Evolutionary conservation across 2,888 invertebrate genomes (phyloP).

Genomic region (Sarcophaga variegata): DNA sequence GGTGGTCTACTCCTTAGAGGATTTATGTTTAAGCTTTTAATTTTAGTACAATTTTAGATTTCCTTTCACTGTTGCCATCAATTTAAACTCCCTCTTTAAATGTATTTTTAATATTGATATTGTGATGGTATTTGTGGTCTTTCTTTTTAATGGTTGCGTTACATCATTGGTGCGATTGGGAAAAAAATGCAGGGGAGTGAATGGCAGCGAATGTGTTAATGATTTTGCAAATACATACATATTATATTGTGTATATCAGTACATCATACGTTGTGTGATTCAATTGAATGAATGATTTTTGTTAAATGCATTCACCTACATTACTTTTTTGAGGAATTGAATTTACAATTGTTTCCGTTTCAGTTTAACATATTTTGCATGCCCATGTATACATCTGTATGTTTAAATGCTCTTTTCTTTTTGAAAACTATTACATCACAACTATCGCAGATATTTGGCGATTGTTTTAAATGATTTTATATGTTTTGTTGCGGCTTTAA

Average conservation of each 20-base stretch:
- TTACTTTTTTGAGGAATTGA: background rate
- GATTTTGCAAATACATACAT: constrained; percentile 49
- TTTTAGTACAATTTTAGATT: background rate
- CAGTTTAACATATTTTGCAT: background rate
- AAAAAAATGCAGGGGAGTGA: background rate
- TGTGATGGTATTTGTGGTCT: no score
- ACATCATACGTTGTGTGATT: constrained; percentile 47
- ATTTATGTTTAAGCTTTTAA: background rate
- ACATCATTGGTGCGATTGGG: background rate
- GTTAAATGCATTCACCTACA: background rate
- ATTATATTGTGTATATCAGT: background rate
- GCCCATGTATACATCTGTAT: background rate
- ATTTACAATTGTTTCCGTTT: background rate
- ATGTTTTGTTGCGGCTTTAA: background rate
- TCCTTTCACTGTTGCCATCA: background rate
- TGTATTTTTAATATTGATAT: no score
- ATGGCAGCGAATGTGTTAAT: constrained; percentile 47
- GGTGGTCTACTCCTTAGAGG: background rate
- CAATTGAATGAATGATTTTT: constrained; percentile 18
- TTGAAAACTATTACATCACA: constrained; percentile 16
- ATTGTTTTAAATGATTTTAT: background rate
- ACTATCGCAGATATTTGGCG: background rate
- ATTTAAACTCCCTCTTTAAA: background rate
- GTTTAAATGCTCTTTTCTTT: background rate
- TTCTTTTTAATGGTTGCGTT: no score